Percentiles rank a stretch among this genome's conserved stretches.
Evolutionary conservation across 2,888 invertebrate species (phyloP).

Genomic region (Acrobasis suavella): DNA sequence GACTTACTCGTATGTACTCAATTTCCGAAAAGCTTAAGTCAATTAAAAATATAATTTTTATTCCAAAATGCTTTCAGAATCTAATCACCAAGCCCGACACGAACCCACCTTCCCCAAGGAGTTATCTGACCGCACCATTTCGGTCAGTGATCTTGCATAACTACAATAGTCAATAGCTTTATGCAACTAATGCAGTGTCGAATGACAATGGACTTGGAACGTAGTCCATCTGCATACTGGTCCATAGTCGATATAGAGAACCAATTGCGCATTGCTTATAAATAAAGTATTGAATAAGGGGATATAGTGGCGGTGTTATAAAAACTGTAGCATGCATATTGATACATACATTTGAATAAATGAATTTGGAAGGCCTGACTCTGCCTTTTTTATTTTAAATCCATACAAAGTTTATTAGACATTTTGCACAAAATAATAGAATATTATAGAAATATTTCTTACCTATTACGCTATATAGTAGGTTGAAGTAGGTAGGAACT

Average conservation of each 20-base stretch:
- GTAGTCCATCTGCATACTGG: conserved; percentile 56
- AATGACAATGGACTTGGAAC: conserved; percentile 74
- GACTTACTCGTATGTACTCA: no score
- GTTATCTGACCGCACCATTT: conserved; percentile 23
- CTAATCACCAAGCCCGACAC: not conserved
- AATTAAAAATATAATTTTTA: no score
- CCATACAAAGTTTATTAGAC: no score
- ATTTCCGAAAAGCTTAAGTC: no score
- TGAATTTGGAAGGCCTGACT: no score
- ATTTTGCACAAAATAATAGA: no score
- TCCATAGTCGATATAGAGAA: conserved; percentile 43
- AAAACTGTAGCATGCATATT: not conserved
- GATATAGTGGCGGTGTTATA: conserved; percentile 5
- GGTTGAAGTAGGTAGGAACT: no score
- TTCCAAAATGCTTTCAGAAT: not conserved
- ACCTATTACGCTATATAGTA: no score
- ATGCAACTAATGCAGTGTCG: conserved; percentile 58
- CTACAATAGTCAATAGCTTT: conserved; percentile 35
- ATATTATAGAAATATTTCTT: no score
- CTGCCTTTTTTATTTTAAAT: no score
- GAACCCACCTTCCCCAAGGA: conserved; percentile 16
- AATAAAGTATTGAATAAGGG: conserved; percentile 11
- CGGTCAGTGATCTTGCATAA: conserved; percentile 35
- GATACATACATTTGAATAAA: no score
- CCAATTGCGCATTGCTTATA: conserved; percentile 40